Percentiles rank a stretch among this genome's conserved stretches.
These are phyloP conservation scores for Petrocephalus microphthalmus DNA, from an alignment of 2,113 vertebrate species.

Conservation along the genomic window DNA sequence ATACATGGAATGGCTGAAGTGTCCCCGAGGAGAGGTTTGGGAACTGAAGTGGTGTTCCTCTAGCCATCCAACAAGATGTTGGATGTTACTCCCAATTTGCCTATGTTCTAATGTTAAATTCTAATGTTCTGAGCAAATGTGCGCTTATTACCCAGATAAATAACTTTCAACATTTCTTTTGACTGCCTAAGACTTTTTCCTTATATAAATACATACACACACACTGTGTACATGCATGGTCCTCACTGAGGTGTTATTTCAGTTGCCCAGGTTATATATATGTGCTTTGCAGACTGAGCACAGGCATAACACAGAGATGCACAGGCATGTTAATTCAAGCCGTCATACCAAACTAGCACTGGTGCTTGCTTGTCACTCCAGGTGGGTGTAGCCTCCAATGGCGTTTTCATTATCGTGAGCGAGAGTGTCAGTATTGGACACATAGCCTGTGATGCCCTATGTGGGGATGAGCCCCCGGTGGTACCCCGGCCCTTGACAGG, in stretches of 20 bases:
- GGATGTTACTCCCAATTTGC: too few species aligned
- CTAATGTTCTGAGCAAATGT: too few species aligned
- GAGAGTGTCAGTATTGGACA: background rate
- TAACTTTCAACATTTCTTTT: too few species aligned
- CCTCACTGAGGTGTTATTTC: background rate
- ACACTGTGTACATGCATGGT: background rate
- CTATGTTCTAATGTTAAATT: too few species aligned
- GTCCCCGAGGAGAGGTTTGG: too few species aligned
- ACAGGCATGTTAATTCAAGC: background rate
- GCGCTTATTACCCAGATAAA: too few species aligned
- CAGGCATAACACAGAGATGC: background rate
- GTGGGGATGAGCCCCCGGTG: background rate
- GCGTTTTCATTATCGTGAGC: background rate
- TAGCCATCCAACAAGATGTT: too few species aligned
- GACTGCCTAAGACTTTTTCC: too few species aligned
- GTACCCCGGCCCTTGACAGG: background rate
- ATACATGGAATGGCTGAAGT: too few species aligned
- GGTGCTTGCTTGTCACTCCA: background rate
- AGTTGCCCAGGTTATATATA: background rate
- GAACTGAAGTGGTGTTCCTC: too few species aligned
- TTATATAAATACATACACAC: background rate
- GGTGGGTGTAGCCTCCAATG: background rate
- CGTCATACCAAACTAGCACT: background rate
- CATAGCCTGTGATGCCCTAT: background rate
- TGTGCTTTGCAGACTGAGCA: background rate